Evolutionary conservation across 2,113 vertebrate genomes (phyloP).

Genomic region (Prochilodus magdalenae): DNA sequence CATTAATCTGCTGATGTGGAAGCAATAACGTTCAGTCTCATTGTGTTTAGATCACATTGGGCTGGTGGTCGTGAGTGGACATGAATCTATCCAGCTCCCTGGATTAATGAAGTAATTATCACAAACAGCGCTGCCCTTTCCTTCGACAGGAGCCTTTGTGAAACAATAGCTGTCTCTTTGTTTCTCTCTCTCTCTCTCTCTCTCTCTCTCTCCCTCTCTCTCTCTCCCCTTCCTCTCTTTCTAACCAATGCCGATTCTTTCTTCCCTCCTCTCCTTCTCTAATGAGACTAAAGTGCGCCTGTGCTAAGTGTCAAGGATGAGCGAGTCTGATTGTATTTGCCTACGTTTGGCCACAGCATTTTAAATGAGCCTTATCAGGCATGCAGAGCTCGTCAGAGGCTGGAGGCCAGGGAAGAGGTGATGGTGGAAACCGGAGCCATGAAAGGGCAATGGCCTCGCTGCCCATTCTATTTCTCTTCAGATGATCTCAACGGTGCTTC

Average conservation of each 20-base stretch:
- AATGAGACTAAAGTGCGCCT: neutral
- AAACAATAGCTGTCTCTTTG: neutral
- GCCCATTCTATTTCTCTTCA: neutral
- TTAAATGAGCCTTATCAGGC: slow-evolving; percentile 31
- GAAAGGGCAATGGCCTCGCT: slow-evolving; percentile 17
- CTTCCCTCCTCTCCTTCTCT: neutral
- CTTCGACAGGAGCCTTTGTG: slow-evolving; percentile 1
- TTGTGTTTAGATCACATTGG: slow-evolving; percentile 25
- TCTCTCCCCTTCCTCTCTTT: neutral
- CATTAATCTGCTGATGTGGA: slow-evolving; percentile 3
- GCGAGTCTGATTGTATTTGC: slow-evolving; percentile 44
- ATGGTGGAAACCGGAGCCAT: slow-evolving; percentile 30
- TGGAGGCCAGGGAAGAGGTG: slow-evolving; percentile 35
- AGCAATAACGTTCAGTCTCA: neutral
- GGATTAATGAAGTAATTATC: slow-evolving; percentile 45
- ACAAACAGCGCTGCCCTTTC: slow-evolving; percentile 30
- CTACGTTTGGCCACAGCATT: slow-evolving; percentile 34
- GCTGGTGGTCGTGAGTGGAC: neutral
- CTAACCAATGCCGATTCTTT: slow-evolving; percentile 2
- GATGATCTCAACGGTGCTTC: neutral
- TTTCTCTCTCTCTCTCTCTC: neutral
- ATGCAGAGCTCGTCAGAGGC: neutral
- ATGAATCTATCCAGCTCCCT: neutral
- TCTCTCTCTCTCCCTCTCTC: neutral
- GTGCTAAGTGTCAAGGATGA: slow-evolving; percentile 39